Evolutionary conservation across 2,113 vertebrate species (phyloP).

Genomic region (Tautogolabrus adspersus): DNA sequence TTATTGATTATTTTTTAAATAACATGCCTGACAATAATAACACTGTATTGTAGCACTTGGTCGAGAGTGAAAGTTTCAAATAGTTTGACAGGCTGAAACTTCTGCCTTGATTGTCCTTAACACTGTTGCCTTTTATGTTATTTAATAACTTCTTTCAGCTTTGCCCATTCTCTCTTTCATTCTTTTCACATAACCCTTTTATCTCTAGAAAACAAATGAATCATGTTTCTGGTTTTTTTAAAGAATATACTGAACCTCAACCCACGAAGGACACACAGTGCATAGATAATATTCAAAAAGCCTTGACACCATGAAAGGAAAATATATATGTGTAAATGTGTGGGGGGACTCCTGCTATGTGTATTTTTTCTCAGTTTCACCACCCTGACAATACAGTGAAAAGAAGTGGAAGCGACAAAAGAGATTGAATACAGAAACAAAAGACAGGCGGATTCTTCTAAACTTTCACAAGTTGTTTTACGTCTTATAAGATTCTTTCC

Average conservation of each 20-base stretch:
- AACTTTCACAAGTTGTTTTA: background rate
- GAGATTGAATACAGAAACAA: background rate
- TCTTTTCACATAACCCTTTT: too few relatives aligned
- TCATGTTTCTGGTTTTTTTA: background rate
- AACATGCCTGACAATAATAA: too few relatives aligned
- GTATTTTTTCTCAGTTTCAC: background rate
- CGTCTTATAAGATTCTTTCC: slow-evolving; percentile 30
- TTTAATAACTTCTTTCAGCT: too few relatives aligned
- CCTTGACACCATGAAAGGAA: background rate
- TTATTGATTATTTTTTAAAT: too few relatives aligned
- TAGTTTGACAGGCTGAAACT: too few relatives aligned
- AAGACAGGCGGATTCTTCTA: slow-evolving; percentile 2
- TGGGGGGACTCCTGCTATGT: background rate
- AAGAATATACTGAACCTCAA: background rate
- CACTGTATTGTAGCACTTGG: too few relatives aligned
- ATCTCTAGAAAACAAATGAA: too few relatives aligned
- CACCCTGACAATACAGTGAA: background rate
- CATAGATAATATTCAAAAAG: background rate
- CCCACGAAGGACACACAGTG: background rate
- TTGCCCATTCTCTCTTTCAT: too few relatives aligned
- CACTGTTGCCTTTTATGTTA: too few relatives aligned
- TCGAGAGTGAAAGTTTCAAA: too few relatives aligned
- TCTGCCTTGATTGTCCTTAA: too few relatives aligned
- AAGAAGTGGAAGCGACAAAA: background rate
- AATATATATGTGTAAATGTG: background rate